Conservation (phyloP, 2,113 vertebrate genomes). For the Phasianus colchicus region DNA sequence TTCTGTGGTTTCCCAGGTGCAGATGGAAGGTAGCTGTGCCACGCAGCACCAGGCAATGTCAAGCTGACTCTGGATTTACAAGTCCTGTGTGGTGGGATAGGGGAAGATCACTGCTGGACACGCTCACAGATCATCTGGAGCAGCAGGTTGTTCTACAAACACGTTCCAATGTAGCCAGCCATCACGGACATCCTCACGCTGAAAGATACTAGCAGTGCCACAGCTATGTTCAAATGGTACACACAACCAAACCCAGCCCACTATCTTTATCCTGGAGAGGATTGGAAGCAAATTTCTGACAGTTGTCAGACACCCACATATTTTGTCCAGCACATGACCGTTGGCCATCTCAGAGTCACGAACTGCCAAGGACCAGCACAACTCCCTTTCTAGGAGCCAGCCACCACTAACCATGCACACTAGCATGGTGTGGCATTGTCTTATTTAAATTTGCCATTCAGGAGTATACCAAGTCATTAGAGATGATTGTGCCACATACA, state of each 20-base stretch:
- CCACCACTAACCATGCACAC: rapidly evolving
- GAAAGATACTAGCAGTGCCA: background rate
- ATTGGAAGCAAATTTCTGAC: background rate
- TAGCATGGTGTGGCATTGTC: background rate
- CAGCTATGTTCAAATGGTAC: rapidly evolving
- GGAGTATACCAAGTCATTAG: background rate
- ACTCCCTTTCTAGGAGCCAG: background rate
- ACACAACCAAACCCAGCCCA: background rate
- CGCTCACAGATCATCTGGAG: background rate
- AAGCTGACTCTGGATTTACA: background rate
- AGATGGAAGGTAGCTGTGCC: background rate
- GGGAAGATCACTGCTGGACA: background rate
- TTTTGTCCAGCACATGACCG: background rate
- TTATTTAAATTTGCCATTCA: background rate
- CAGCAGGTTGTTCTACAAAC: background rate
- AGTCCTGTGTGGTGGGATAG: background rate
- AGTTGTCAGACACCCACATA: background rate
- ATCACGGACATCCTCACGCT: background rate
- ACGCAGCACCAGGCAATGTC: background rate
- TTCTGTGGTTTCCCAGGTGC: background rate
- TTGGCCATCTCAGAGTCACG: background rate
- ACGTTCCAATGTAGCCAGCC: background rate
- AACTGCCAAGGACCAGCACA: background rate
- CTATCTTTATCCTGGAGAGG: background rate
- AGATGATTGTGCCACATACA: background rate